phyloP scores from a whole-genome alignment of 2,797 vertebrate genomes.

The Amazona finschi region DNA sequence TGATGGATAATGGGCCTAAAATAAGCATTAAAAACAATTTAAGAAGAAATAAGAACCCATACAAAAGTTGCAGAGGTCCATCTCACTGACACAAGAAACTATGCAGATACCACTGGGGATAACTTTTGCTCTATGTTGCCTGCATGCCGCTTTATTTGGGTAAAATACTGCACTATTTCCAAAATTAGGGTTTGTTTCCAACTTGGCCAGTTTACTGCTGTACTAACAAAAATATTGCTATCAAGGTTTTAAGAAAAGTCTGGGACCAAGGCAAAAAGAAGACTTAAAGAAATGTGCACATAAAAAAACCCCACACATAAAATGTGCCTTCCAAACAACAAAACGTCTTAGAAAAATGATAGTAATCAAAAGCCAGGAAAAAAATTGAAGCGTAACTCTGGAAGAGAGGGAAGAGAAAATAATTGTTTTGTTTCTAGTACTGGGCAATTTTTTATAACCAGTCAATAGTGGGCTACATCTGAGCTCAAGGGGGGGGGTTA shows the following conservation, averaged over 20 bases:
- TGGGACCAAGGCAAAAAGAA: not conserved
- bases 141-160: not conserved
- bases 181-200: not conserved
- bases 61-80: not conserved
- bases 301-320: not conserved
- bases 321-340: not conserved
- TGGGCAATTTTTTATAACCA: not conserved
- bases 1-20: not conserved
- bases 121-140: not conserved
- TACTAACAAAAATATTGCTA: not conserved
- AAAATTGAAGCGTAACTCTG: rapidly evolving
- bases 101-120: not conserved
- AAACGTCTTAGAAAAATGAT: not conserved
- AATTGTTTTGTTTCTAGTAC: not conserved
- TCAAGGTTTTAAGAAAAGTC: not conserved
- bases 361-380: not conserved
- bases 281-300: not conserved
- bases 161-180: not conserved
- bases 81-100: not conserved
- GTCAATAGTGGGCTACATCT: not conserved
- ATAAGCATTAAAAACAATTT: not conserved
- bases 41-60: not conserved
- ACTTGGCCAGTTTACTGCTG: not conserved
- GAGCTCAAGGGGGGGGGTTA: not conserved
- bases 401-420: not conserved